Evolutionary conservation across 2,113 vertebrate species (phyloP).

Genomic region (Vicugna pacos): DNA sequence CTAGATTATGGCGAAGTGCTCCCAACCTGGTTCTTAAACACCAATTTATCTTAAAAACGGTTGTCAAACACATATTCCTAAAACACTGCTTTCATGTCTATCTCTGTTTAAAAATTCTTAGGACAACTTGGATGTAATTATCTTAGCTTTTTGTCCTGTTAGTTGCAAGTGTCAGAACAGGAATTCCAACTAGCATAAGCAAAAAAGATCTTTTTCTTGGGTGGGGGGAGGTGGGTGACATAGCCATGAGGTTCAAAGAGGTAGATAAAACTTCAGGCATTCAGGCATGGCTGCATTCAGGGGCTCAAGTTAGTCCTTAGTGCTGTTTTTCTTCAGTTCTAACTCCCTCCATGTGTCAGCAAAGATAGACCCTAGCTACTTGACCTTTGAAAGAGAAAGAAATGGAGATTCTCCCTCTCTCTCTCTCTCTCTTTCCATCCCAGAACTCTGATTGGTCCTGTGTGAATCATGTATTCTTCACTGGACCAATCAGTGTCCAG

Average conservation of each 20-base stretch:
- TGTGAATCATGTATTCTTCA: neutral
- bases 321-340: slow-evolving; percentile 25
- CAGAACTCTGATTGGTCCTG: neutral
- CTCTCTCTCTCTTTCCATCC: neutral
- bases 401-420: neutral
- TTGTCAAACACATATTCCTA: slow-evolving; percentile 13
- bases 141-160: neutral
- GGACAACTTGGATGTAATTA: neutral
- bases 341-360: neutral
- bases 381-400: neutral
- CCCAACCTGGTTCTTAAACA: neutral
- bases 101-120: neutral
- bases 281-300: neutral
- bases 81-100: neutral
- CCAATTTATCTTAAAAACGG: slow-evolving; percentile 18
- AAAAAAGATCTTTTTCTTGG: neutral
- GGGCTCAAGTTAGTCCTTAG: neutral
- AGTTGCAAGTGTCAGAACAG: neutral
- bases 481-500: neutral
- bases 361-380: neutral
- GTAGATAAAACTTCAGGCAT: neutral
- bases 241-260: neutral
- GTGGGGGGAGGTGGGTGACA: neutral
- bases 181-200: neutral
- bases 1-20: neutral